Conservation (phyloP, 2,797 vertebrate genomes). For the Sebastes paucispinis region DNA sequence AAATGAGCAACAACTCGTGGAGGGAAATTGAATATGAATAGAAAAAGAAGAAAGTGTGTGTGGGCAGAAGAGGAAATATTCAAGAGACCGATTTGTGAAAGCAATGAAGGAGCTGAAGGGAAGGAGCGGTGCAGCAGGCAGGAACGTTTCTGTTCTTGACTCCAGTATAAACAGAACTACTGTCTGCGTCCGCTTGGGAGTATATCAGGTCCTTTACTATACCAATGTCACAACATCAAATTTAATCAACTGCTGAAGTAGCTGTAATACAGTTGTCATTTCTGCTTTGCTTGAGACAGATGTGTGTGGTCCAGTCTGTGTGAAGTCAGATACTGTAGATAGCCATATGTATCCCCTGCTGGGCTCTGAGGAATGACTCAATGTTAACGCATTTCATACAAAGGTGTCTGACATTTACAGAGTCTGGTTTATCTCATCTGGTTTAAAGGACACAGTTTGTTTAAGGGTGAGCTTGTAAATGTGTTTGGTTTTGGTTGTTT, state of each 20-base stretch:
- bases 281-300: not conserved
- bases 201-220: too few relatives aligned
- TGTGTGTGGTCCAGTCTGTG: not conserved
- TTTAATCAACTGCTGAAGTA: not conserved
- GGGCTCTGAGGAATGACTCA: not conserved
- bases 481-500: not conserved
- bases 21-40: too few relatives aligned
- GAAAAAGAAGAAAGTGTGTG: too few relatives aligned
- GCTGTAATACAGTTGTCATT: not conserved
- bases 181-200: too few relatives aligned
- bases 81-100: too few relatives aligned
- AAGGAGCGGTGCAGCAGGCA: too few relatives aligned
- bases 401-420: not conserved
- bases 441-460: not conserved
- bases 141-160: too few relatives aligned
- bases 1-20: not conserved
- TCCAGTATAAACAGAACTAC: too few relatives aligned
- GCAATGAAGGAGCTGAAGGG: too few relatives aligned
- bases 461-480: not conserved
- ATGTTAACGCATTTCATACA: not conserved
- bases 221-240: too few relatives aligned
- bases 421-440: not conserved
- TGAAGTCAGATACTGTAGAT: not conserved
- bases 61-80: too few relatives aligned
- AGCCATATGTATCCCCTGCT: not conserved